These are phyloP conservation scores for Orius insidiosus DNA, from an alignment of 1,140 invertebrate species.

Conservation along the genomic window DNA sequence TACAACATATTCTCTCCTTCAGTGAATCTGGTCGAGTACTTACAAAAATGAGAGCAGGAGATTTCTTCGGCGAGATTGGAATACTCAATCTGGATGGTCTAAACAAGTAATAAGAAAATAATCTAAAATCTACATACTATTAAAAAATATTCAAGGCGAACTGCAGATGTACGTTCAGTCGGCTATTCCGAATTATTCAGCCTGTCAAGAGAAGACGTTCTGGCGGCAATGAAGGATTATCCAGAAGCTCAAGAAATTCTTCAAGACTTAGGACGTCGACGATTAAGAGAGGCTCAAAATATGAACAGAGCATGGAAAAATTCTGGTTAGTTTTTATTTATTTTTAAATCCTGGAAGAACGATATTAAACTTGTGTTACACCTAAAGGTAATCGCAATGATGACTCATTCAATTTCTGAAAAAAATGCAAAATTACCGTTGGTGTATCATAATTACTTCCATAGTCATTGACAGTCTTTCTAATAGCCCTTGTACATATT, in stretches of 20 bases:
- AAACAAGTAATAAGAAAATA: slow-evolving; percentile 75
- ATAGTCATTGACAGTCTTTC: too few species aligned
- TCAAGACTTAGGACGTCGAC: slow-evolving; percentile 66
- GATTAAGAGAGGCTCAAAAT: slow-evolving; percentile 63
- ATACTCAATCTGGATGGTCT: slow-evolving; percentile 89
- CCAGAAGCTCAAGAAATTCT: slow-evolving; percentile 89
- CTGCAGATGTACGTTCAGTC: slow-evolving; percentile 87
- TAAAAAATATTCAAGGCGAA: slow-evolving; percentile 44
- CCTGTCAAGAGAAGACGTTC: slow-evolving; percentile 82
- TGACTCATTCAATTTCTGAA: too few species aligned
- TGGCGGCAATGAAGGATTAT: slow-evolving; percentile 90
- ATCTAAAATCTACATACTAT: slow-evolving; percentile 1
- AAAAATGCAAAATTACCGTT: not conserved
- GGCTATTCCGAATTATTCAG: slow-evolving; percentile 93
- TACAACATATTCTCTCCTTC: slow-evolving; percentile 14
- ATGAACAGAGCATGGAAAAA: slow-evolving; percentile 21
- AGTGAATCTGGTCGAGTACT: slow-evolving; percentile 83
- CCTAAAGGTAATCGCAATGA: too few species aligned
- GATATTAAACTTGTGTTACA: too few species aligned
- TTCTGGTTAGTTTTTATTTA: slow-evolving; percentile 4
- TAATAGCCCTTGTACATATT: too few species aligned
- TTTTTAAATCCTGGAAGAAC: not conserved
- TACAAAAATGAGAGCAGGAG: slow-evolving; percentile 91
- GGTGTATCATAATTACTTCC: too few species aligned
- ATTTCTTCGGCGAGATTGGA: slow-evolving; percentile 96